Base-by-base conservation (phyloP, 2,113 vertebrate species). In the Lampris incognitus region DNA sequence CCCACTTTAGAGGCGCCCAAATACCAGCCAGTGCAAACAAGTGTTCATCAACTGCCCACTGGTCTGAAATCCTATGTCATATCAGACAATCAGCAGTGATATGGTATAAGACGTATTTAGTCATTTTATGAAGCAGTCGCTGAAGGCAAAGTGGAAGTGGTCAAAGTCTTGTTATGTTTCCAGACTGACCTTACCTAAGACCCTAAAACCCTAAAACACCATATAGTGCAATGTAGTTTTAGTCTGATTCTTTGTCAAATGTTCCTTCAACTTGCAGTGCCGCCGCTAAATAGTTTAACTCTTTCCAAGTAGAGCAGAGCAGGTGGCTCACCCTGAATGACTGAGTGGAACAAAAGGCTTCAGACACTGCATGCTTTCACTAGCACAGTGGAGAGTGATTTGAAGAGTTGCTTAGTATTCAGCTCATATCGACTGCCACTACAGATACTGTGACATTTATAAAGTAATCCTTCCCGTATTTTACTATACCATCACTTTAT, bases 401-500 rank as follows among this genome's bases (percentile, higher is more conserved):
- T 85, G 88, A 85, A 81, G 85, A 85, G 85, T 87, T 75, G 71
- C 86, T 92, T 91, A 88, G 89, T 91, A 92, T 92, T 90, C 92
- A 80, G 88, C 87, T 88, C 87, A 74, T 83, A 88, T 86, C 82
- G 84, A 88, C 84, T 78, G 69, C 38, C 65, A 57, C 77, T 87
- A 76, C 70, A 75, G 80, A 87, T 87, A 90, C 88, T 85, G 80
- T 92, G 87, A 92, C 89, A 88, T 91, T 89, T 85, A 82, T 71
- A 60, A 74, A 72, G 69, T 74, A 78, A 89, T 81, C 42, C 37
- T 13, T 81, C 81, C 36, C 61, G 60, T 63, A 74, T 80, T 79
- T 68, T 42, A 82, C 85, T 78, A 83, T 72, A 77, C 63, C 51
- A 72, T 54, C 40, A 71, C 69, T 72, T 78, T 72, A 10, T 58